phyloP scores from a whole-genome alignment of 2,113 vertebrate genomes.

The Dasyprocta punctata region DNA sequence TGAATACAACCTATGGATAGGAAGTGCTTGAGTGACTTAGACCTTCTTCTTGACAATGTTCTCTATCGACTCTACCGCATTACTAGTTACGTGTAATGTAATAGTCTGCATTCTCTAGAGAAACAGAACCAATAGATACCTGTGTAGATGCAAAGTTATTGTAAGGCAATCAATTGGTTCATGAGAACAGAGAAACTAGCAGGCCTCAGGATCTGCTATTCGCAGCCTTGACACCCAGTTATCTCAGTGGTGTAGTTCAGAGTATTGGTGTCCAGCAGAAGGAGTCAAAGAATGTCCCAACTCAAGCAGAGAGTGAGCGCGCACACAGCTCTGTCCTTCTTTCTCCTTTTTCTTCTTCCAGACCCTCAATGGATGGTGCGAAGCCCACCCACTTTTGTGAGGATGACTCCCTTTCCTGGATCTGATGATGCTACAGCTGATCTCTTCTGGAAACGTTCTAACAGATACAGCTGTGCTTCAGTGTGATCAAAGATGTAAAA shows the following conservation, averaged over 20 bases:
- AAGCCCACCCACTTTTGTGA: neutral
- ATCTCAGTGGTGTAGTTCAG: neutral
- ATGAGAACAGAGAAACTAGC: neutral
- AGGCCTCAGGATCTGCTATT: neutral
- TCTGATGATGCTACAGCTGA: neutral
- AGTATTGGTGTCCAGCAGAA: neutral
- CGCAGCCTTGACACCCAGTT: neutral
- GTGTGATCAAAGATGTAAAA: neutral
- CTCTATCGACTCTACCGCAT: neutral
- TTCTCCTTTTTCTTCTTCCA: neutral
- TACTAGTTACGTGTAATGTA: neutral
- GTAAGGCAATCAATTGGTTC: neutral
- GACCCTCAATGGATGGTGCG: neutral
- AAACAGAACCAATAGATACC: neutral
- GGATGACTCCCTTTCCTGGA: neutral
- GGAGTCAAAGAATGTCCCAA: neutral
- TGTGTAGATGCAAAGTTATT: neutral
- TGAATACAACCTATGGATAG: neutral
- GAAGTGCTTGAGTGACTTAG: neutral
- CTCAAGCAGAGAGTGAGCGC: fast-evolving
- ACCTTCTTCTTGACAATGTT: neutral
- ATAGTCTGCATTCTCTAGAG: neutral
- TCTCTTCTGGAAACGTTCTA: neutral
- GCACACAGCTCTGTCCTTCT: neutral
- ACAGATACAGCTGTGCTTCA: no score